Conservation (phyloP, 1,140 invertebrate species). For the Apis florea region DNA sequence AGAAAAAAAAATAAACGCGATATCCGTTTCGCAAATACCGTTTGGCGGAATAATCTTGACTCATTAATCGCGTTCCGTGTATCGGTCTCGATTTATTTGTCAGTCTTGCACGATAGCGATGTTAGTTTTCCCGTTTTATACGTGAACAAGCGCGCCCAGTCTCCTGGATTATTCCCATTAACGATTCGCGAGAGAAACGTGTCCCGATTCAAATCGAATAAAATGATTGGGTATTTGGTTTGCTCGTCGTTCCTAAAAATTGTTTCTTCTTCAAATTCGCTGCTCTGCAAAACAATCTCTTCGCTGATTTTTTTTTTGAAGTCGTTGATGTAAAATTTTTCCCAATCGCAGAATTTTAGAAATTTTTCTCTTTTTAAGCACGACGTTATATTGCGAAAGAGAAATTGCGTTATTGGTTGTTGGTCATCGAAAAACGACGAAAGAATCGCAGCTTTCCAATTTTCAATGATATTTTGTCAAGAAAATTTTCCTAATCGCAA, state of each 20-base stretch:
- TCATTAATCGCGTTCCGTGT: neutral
- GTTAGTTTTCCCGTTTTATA: neutral
- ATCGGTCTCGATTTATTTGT: slow-evolving; percentile 10
- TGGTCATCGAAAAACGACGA: no score
- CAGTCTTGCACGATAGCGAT: neutral
- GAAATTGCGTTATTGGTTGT: no score
- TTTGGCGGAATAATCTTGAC: neutral
- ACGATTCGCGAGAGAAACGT: slow-evolving; percentile 14
- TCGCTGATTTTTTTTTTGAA: neutral
- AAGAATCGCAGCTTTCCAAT: no score
- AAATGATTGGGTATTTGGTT: neutral
- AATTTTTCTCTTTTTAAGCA: no score
- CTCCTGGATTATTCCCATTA: neutral
- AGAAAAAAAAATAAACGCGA: neutral
- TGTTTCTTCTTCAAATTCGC: neutral
- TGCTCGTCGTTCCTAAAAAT: neutral
- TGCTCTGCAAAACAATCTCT: neutral
- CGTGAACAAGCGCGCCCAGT: neutral
- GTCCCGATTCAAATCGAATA: neutral
- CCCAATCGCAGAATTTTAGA: no score
- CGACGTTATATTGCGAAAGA: no score
- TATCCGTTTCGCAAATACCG: neutral
- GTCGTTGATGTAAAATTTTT: no score
- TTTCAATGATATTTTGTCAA: no score
- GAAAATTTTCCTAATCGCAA: no score